phyloP scores from a whole-genome alignment of 2,888 invertebrate genomes.

The Parthenolecanium corni region DNA sequence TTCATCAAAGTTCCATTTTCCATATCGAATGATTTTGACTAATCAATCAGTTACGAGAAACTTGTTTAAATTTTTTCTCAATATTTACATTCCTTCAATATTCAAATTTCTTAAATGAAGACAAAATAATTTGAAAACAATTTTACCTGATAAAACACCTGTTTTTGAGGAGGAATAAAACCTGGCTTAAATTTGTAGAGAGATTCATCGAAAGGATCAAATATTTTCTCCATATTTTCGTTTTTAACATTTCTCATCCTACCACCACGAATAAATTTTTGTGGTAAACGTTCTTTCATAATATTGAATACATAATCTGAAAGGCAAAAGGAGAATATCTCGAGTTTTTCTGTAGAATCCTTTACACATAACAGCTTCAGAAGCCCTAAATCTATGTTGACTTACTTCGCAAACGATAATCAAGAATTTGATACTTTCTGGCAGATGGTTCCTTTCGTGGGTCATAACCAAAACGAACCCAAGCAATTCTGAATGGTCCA shows the following conservation, averaged over 20 bases:
- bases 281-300: background rate
- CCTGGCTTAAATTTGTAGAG: slow-evolving; percentile 25
- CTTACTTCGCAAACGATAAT: slow-evolving; percentile 48
- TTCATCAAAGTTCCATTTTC: no score
- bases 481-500: slow-evolving; percentile 88
- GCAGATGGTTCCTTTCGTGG: slow-evolving; percentile 67
- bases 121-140: no score
- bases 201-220: background rate
- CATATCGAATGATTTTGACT: no score
- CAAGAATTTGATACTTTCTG: slow-evolving; percentile 76
- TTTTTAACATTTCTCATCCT: background rate
- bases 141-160: slow-evolving; percentile 28
- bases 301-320: background rate
- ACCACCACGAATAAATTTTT: background rate
- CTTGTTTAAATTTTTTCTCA: no score
- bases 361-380: no score
- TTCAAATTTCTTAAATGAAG: no score
- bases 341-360: background rate
- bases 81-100: no score
- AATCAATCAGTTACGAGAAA: no score
- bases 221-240: background rate
- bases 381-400: no score
- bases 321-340: background rate
- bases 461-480: slow-evolving; percentile 85
- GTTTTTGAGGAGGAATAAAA: slow-evolving; percentile 14